Evolutionary conservation across 1,140 invertebrate species (phyloP).

Genomic region (Neodiprion lecontei): DNA sequence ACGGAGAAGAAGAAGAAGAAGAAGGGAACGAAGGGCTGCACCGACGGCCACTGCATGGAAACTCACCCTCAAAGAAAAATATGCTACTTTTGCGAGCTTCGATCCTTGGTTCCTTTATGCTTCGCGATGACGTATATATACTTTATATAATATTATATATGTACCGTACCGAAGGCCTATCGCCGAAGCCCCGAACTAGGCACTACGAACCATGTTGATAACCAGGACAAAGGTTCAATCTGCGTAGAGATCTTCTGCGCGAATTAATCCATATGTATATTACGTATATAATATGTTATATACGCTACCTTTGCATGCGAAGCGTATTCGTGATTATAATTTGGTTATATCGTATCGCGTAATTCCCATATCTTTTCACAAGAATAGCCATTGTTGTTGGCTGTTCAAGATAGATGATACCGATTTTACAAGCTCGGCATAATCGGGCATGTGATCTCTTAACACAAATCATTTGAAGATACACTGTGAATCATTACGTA

Average conservation of each 20-base stretch:
- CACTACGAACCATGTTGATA: conserved; percentile 14
- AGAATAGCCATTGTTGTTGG: too few species aligned
- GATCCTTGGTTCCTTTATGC: conserved; percentile 22
- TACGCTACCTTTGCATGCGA: too few species aligned
- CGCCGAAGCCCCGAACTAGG: neutral
- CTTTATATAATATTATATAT: neutral
- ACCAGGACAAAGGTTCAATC: conserved; percentile 4
- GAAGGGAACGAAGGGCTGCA: conserved; percentile 23
- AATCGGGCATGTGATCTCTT: too few species aligned
- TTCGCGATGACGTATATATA: conserved; percentile 15
- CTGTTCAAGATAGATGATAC: too few species aligned
- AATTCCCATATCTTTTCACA: too few species aligned
- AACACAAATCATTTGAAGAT: too few species aligned
- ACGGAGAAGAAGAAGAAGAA: conserved; percentile 34
- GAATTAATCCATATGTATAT: neutral
- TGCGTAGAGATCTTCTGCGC: neutral
- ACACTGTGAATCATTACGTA: too few species aligned
- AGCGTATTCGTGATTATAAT: too few species aligned
- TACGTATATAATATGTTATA: too few species aligned
- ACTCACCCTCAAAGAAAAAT: neutral
- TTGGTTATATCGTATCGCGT: too few species aligned
- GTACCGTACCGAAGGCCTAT: conserved; percentile 19
- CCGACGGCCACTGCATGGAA: neutral
- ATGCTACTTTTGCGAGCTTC: conserved; percentile 12
- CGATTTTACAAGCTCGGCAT: too few species aligned